Percentiles rank a stretch among this genome's conserved stretches.
phyloP scores from a whole-genome alignment of 2,888 invertebrate genomes.

The Drosophila ustulata region DNA sequence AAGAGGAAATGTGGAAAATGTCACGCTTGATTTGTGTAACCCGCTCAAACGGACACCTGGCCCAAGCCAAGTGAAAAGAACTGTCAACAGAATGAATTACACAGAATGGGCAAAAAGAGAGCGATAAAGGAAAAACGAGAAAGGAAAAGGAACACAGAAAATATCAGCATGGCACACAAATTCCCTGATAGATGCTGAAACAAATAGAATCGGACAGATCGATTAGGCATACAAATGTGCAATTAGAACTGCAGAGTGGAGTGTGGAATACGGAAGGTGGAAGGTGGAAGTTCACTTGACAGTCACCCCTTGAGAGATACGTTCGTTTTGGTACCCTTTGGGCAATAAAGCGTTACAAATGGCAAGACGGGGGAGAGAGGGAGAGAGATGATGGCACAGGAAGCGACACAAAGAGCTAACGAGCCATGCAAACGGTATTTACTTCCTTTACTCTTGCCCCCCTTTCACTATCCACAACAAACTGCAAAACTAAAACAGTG shows the following conservation, averaged over 20 bases:
- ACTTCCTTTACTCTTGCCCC: background rate
- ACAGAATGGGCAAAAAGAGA: conserved; percentile 16
- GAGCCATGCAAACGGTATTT: conserved; percentile 59
- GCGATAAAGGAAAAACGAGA: background rate
- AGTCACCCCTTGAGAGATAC: background rate
- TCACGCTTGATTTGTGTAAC: conserved; percentile 76
- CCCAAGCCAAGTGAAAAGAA: conserved; percentile 48
- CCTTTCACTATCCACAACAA: background rate
- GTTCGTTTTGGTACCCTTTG: conserved; percentile 66
- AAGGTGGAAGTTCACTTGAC: conserved; percentile 35
- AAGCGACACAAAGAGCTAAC: conserved; percentile 61
- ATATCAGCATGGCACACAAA: conserved; percentile 68
- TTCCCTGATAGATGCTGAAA: conserved; percentile 63
- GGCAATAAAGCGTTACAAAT: conserved; percentile 66
- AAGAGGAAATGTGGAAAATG: conserved; percentile 71
- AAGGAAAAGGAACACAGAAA: conserved; percentile 12
- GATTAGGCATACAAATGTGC: conserved; percentile 81
- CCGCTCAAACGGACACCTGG: conserved; percentile 76
- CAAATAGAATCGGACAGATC: conserved; percentile 72
- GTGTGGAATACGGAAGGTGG: conserved; percentile 7
- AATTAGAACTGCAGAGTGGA: conserved; percentile 54
- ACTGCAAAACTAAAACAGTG: background rate
- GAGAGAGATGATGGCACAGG: conserved; percentile 33
- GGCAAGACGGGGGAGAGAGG: background rate
- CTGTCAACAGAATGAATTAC: conserved; percentile 41